These are phyloP conservation scores for Sapayoa aenigma DNA, from an alignment of 2,113 vertebrate species.

Conservation along the genomic window DNA sequence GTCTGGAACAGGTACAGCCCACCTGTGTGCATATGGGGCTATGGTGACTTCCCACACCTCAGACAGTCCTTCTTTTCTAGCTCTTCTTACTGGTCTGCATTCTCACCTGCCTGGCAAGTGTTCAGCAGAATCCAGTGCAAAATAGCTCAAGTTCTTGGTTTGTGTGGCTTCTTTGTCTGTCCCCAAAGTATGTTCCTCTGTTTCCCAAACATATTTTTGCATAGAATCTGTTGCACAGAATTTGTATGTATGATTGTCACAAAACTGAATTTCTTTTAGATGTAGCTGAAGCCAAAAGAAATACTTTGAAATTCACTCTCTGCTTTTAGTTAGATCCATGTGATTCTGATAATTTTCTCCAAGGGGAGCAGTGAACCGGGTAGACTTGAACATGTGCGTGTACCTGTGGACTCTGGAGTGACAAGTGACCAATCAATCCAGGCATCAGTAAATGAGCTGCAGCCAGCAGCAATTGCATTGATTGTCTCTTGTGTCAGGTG, in stretches of 20 bases:
- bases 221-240: not conserved
- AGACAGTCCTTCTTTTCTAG: not conserved
- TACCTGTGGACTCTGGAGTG: not conserved
- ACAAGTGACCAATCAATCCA: conserved; percentile 25
- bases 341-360: not conserved
- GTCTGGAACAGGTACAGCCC: not conserved
- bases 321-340: not conserved
- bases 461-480: conserved; percentile 7
- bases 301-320: not conserved
- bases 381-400: not conserved
- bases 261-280: not conserved
- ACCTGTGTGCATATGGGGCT: accelerated
- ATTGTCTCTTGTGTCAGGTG: not conserved
- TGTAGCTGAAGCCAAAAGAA: not conserved
- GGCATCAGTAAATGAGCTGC: not conserved
- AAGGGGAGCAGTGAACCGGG: not conserved
- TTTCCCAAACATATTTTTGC: not conserved
- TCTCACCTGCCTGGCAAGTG: not conserved
- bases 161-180: not conserved
- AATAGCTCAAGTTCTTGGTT: not conserved
- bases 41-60: not conserved
- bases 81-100: not conserved
- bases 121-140: not conserved
- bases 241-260: not conserved
- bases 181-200: not conserved